A percentile compares a stretch with the other conserved stretches of the same genome.
Conservation (phyloP, 2,797 vertebrate genomes). For the Ptychobarbus kaznakovi region DNA sequence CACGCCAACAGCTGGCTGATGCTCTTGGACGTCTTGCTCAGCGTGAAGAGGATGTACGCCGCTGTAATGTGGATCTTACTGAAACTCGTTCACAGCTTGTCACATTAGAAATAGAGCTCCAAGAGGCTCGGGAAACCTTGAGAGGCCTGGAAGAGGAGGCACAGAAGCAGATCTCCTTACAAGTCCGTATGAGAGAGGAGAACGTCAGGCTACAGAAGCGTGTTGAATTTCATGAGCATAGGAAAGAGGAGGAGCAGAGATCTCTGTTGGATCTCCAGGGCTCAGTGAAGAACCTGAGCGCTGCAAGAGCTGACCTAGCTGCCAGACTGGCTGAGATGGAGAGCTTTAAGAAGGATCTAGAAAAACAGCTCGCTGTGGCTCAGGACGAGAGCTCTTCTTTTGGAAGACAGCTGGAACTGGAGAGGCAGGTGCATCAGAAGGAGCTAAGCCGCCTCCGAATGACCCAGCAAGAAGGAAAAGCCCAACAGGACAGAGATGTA, state of each 20-base stretch:
- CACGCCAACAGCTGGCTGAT: slow-evolving; percentile 85
- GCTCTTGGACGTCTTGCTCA: slow-evolving; percentile 84
- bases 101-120: slow-evolving; percentile 84
- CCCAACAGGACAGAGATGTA: slow-evolving; percentile 77
- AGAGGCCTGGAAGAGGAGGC: slow-evolving; percentile 79
- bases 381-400: slow-evolving; percentile 80
- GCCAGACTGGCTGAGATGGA: slow-evolving; percentile 83
- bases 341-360: slow-evolving; percentile 79
- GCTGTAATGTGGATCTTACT: slow-evolving; percentile 83
- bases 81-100: slow-evolving; percentile 79
- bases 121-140: slow-evolving; percentile 77
- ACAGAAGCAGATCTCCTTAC: slow-evolving; percentile 75
- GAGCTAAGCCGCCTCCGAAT: slow-evolving; percentile 80
- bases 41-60: slow-evolving; percentile 87
- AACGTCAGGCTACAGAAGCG: slow-evolving; percentile 81
- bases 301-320: slow-evolving; percentile 79
- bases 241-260: slow-evolving; percentile 79
- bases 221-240: slow-evolving; percentile 69
- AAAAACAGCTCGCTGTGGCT: slow-evolving; percentile 72
- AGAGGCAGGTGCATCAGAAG: slow-evolving; percentile 86
- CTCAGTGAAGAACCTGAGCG: slow-evolving; percentile 80
- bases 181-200: slow-evolving; percentile 78
- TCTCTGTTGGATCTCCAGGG: slow-evolving; percentile 83
- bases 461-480: slow-evolving; percentile 74
- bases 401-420: slow-evolving; percentile 85